Evolutionary conservation across 2,888 invertebrate species (phyloP).

Genomic region (Hipparchia sbordonii): DNA sequence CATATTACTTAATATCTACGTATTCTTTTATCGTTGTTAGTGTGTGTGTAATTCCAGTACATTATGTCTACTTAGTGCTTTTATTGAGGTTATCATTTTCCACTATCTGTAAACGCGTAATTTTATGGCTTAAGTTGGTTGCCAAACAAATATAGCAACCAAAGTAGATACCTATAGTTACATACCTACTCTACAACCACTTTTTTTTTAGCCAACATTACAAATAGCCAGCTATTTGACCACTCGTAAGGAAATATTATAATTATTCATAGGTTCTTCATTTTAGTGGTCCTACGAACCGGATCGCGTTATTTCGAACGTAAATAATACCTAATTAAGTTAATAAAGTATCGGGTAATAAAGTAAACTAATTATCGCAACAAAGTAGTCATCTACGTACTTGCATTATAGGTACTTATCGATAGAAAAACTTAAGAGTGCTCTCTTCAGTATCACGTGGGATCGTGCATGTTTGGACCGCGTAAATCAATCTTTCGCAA

Average conservation of each 20-base stretch:
- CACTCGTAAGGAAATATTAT: neutral
- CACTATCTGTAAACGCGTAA: constrained; percentile 10
- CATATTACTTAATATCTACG: too few species aligned
- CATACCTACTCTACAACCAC: too few species aligned
- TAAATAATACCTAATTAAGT: neutral
- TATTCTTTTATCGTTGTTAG: too few species aligned
- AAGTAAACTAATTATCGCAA: neutral
- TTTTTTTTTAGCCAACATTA: too few species aligned
- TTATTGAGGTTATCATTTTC: constrained; percentile 11
- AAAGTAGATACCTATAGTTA: neutral
- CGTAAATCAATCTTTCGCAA: too few species aligned
- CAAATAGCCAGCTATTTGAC: too few species aligned
- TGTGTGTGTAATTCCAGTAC: neutral
- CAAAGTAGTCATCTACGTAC: neutral
- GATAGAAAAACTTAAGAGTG: too few species aligned
- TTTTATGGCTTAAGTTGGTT: neutral
- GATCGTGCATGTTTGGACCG: too few species aligned
- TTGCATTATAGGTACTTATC: too few species aligned
- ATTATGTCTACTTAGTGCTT: neutral
- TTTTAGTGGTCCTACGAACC: neutral
- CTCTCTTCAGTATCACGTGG: too few species aligned
- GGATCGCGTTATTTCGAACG: neutral
- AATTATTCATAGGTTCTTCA: too few species aligned
- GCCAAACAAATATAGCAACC: too few species aligned
- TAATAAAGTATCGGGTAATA: neutral